Percentiles rank a stretch among this genome's conserved stretches.
These are phyloP conservation scores for Anser cygnoides DNA, from an alignment of 2,113 vertebrate genomes.

Conservation along the genomic window DNA sequence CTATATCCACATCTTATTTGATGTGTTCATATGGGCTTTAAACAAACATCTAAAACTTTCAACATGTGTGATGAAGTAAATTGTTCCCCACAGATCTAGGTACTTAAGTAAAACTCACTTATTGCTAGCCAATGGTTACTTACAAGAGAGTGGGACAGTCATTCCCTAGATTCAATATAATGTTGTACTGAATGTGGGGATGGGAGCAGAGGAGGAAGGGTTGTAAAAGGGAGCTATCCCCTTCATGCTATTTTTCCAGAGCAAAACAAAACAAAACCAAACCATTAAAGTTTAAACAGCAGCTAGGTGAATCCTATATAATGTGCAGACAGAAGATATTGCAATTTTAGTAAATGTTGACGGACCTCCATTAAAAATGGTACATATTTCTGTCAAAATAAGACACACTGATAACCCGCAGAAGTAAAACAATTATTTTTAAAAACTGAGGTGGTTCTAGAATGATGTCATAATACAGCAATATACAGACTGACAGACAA, in stretches of 20 bases:
- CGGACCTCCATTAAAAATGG: not conserved
- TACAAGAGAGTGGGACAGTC: not conserved
- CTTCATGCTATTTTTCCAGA: not conserved
- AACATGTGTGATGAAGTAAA: not conserved
- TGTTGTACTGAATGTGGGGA: not conserved
- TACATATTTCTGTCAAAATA: not conserved
- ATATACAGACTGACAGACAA: not conserved
- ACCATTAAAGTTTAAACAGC: not conserved
- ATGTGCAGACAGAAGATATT: not conserved
- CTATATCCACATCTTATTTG: not conserved
- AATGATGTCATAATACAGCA: not conserved
- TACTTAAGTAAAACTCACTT: not conserved
- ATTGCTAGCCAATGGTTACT: not conserved
- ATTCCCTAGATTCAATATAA: not conserved
- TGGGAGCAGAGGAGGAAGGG: not conserved
- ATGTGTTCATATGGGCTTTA: not conserved
- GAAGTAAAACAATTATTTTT: not conserved
- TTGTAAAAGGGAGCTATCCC: not conserved
- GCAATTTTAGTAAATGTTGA: not conserved
- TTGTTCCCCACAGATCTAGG: not conserved
- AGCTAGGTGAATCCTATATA: not conserved
- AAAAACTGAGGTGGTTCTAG: not conserved
- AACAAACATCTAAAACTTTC: not conserved
- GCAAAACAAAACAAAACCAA: not conserved
- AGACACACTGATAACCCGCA: not conserved